Conservation (phyloP, 2,113 vertebrate genomes). For the Rhinogobius similis region DNA sequence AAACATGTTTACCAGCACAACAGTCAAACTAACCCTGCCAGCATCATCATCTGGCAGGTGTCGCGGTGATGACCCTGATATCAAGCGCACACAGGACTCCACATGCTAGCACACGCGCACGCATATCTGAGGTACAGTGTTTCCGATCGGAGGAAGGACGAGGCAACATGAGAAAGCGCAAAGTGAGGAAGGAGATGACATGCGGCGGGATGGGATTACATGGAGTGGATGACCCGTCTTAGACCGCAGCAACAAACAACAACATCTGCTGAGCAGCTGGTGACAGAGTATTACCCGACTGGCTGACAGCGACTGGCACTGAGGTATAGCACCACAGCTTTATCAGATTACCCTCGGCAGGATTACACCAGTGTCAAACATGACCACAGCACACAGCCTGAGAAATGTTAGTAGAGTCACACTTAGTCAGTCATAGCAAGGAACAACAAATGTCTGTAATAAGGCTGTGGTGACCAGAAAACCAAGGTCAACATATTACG, state of each 20-base stretch:
- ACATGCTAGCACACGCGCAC: not conserved
- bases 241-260: constrained; percentile 63
- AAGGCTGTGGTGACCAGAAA: constrained; percentile 11
- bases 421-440: constrained; percentile 25
- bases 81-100: constrained; percentile 21
- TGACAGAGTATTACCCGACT: constrained; percentile 67
- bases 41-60: constrained; percentile 75
- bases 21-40: constrained; percentile 63
- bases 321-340: constrained; percentile 57
- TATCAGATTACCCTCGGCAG: constrained; percentile 72
- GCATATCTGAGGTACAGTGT: constrained; percentile 19
- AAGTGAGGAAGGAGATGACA: constrained; percentile 24
- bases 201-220: constrained; percentile 38
- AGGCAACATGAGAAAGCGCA: constrained; percentile 10
- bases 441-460: constrained; percentile 4
- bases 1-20: constrained; percentile 76
- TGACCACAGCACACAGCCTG: constrained; percentile 60
- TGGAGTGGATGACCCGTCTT: constrained; percentile 56
- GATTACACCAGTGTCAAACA: constrained; percentile 80
- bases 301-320: constrained; percentile 69
- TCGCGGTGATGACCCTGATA: constrained; percentile 55
- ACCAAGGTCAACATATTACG: constrained; percentile 24
- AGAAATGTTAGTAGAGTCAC: constrained; percentile 48
- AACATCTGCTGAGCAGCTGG: constrained; percentile 83
- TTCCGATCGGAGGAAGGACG: constrained; percentile 6